phyloP scores from a whole-genome alignment of 2,888 invertebrate species.

The Zele albiditarsus region DNA sequence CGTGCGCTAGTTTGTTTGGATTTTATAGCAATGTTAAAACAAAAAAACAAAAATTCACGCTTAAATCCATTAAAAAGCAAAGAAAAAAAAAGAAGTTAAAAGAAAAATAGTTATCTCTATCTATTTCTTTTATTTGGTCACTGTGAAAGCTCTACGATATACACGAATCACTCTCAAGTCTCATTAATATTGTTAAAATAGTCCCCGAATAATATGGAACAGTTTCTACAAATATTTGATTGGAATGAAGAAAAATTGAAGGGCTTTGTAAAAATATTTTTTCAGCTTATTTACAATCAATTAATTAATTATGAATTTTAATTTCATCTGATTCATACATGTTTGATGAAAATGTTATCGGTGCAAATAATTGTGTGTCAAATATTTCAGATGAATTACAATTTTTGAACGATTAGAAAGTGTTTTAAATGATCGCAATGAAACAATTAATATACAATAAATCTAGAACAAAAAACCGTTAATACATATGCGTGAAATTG shows the following conservation, averaged over 20 bases:
- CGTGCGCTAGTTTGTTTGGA: not conserved
- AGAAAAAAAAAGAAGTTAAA: not conserved
- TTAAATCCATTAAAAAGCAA: not conserved
- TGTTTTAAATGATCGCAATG: not conserved
- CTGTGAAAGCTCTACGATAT: conserved; percentile 21
- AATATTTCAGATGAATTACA: not conserved
- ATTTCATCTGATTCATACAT: too few relatives aligned
- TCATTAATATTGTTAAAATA: not conserved
- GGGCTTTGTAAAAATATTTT: not conserved
- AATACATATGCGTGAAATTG: conserved; percentile 14
- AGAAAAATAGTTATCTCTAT: not conserved
- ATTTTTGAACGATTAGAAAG: not conserved
- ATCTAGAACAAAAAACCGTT: conserved; percentile 21
- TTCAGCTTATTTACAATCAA: not conserved
- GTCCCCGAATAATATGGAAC: not conserved
- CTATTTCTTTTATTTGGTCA: not conserved
- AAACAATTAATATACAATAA: not conserved
- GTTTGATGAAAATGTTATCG: not conserved
- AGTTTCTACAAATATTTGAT: not conserved
- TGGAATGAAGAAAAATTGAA: not conserved
- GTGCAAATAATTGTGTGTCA: not conserved
- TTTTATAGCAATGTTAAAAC: not conserved
- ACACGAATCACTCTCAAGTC: not conserved
- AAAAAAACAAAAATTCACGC: not conserved
- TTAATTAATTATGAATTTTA: too few relatives aligned